Conservation (phyloP, 2,113 vertebrate species). For the Aptenodytes forsteri region DNA sequence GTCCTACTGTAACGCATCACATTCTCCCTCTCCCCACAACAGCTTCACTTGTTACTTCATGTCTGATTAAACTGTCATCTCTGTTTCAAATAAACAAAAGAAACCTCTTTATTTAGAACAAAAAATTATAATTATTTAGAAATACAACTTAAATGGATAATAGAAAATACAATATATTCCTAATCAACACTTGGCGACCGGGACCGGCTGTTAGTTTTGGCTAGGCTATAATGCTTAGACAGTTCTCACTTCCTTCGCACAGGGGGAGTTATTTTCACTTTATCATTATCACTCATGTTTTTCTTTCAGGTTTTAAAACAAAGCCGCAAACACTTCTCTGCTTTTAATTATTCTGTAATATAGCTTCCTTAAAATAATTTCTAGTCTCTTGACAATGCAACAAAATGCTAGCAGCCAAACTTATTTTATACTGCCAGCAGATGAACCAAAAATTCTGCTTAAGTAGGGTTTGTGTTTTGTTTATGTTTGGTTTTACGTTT, state of each 20-base stretch:
- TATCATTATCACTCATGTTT: constrained; percentile 10
- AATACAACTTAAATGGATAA: not conserved
- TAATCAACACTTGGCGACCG: not conserved
- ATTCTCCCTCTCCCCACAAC: not conserved
- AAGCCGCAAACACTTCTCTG: constrained; percentile 21
- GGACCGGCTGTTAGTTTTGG: not conserved
- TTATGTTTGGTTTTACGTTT: not conserved
- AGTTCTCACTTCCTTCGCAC: not conserved
- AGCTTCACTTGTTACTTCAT: no score
- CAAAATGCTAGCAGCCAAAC: not conserved
- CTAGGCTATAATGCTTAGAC: not conserved
- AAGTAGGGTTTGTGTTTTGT: not conserved
- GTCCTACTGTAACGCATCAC: not conserved
- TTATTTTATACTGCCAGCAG: not conserved
- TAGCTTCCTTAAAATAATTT: not conserved
- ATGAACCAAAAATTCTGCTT: not conserved
- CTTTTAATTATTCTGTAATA: constrained; percentile 31
- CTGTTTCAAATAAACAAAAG: not conserved
- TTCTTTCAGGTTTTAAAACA: constrained; percentile 22
- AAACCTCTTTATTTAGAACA: not conserved
- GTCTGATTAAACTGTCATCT: not conserved
- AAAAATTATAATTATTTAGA: not conserved
- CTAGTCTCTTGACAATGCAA: not conserved
- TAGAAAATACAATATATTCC: not conserved
- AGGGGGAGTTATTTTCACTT: not conserved